Base-by-base conservation (phyloP, 1,140 invertebrate genomes). In the Bradynema listronoti region DNA sequence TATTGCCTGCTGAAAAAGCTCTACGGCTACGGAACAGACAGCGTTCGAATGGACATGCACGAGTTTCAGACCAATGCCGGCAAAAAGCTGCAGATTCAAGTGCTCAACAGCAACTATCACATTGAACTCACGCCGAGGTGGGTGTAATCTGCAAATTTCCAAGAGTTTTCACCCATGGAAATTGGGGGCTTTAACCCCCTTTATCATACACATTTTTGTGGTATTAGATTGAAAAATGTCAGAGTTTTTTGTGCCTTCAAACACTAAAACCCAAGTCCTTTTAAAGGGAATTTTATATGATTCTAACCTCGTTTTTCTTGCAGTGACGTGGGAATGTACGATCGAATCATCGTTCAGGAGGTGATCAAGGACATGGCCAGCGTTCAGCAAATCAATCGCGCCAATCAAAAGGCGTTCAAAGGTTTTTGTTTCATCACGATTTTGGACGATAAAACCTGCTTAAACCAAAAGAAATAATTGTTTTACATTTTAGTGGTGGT, bases 281-380 rank as follows among this genome's bases (percentile, higher is more conserved):
- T n/a, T n/a, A n/a, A n/a, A n/a, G n/a, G n/a, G n/a, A n/a, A n/a
- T n/a, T n/a, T n/a, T n/a, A n/a, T n/a, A n/a, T n/a, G n/a, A n/a
- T n/a, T n/a, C n/a, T n/a, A n/a, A n/a, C n/a, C n/a, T n/a, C n/a
- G n/a, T n/a, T n/a, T n/a, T 53, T 45, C 0, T 78, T 80, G 61
- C 60, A 84, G 92, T 71, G 94, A 99, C 84, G 91, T 89, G 25
- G 93, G 93, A 19, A 89, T 95, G 68, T 86, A 96, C 78, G 95
- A 99, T 81, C 81, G 93, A 65, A 85, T 96, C 58, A 91, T 98
- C 30, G 87, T 99, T 9, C 95, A 97, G 84, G 92, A 98, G 81
- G 81, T 99, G 3, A 88, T 99, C 9, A 99, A 99, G 82, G 90
- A 87, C 69, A 88, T 93, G 32, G 95, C 95, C 0, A 90, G 94